Conservation (phyloP, 2,888 invertebrate genomes). For the Pteria penguin region DNA sequence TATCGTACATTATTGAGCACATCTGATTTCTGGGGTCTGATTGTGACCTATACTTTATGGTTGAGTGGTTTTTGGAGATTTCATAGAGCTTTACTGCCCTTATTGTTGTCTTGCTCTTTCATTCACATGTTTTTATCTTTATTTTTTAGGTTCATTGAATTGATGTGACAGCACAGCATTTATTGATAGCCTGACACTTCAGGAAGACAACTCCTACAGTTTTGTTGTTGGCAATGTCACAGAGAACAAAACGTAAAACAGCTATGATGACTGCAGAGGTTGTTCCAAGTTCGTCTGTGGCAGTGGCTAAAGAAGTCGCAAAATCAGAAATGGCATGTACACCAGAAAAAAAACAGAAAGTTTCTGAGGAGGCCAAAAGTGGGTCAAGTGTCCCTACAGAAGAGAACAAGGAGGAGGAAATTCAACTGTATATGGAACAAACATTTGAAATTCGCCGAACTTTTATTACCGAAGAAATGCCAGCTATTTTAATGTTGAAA, state of each 20-base stretch:
- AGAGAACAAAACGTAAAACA: constrained; percentile 63
- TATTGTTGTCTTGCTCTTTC: no score
- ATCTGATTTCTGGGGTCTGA: no score
- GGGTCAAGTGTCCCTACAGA: constrained; percentile 37
- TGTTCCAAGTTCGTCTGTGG: constrained; percentile 64
- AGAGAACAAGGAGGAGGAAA: constrained; percentile 64
- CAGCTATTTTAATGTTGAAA: constrained; percentile 68
- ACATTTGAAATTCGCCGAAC: constrained; percentile 71
- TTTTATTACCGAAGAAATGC: constrained; percentile 72
- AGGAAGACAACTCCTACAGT: no score
- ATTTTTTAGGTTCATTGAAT: no score
- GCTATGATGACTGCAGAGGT: constrained; percentile 71
- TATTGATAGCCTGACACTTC: no score
- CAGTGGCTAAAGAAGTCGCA: constrained; percentile 51
- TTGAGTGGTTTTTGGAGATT: no score
- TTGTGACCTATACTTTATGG: no score
- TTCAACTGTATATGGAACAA: constrained; percentile 68
- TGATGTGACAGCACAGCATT: no score
- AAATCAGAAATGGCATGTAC: constrained; percentile 47
- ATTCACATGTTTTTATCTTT: no score
- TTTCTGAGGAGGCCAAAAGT: constrained; percentile 33
- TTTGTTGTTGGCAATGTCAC: constrained; percentile 60
- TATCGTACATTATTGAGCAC: no score
- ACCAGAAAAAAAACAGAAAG: constrained; percentile 48
- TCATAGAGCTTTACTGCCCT: no score